Conservation (phyloP, 1,140 invertebrate genomes). For the Holotrichia oblita region DNA sequence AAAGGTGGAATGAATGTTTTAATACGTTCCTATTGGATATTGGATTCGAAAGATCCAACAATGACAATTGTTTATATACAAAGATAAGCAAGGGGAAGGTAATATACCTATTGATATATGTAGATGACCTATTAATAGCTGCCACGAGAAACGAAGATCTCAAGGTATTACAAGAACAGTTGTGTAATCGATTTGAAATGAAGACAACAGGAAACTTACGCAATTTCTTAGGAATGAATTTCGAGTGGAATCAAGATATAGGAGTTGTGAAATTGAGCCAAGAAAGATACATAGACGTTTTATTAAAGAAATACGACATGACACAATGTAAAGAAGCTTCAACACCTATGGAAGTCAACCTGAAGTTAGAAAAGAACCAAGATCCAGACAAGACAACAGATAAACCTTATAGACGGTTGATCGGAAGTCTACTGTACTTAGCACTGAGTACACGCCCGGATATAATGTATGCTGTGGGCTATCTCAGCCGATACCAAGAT, state of each 20-base stretch:
- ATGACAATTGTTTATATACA: conserved; percentile 27
- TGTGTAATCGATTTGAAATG: not conserved
- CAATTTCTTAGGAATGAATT: not conserved
- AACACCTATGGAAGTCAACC: not conserved
- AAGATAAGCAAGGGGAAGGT: not conserved
- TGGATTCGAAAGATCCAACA: conserved; percentile 20
- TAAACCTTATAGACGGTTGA: not conserved
- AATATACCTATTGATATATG: not conserved
- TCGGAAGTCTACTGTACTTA: not conserved
- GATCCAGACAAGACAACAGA: not conserved
- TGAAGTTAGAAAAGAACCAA: not conserved
- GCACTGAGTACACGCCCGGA: not conserved
- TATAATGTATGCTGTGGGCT: not conserved
- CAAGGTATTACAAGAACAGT: not conserved
- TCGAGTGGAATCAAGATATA: not conserved
- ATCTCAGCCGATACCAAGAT: not conserved
- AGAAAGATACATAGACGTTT: not conserved
- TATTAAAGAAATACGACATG: not conserved
- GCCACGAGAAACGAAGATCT: not conserved
- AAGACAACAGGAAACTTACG: not conserved
- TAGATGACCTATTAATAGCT: not conserved
- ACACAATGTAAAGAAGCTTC: not conserved
- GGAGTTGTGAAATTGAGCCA: not conserved
- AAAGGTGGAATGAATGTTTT: conserved; percentile 57
- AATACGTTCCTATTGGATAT: conserved; percentile 38